These are phyloP conservation scores for Lates calcarifer DNA, from an alignment of 2,113 vertebrate species.

Conservation along the genomic window DNA sequence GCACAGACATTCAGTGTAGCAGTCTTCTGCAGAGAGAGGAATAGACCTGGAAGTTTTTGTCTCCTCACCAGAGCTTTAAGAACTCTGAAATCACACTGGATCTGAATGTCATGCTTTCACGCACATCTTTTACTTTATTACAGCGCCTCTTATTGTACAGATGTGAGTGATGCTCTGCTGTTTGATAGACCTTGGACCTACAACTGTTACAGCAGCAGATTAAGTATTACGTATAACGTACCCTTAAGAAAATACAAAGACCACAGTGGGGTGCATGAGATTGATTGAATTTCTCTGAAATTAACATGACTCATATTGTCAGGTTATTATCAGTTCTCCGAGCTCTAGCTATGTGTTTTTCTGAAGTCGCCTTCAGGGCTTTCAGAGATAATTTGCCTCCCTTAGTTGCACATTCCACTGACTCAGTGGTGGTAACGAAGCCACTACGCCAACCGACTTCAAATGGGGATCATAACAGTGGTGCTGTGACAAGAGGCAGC, in stretches of 20 bases:
- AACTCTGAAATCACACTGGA: slow-evolving; percentile 5
- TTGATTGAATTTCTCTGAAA: slow-evolving; percentile 29
- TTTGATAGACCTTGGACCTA: background rate
- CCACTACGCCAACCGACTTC: background rate
- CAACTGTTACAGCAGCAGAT: background rate
- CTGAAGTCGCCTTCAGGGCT: slow-evolving; percentile 29
- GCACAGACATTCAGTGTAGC: background rate
- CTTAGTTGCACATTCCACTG: slow-evolving; percentile 21
- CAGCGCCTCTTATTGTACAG: background rate
- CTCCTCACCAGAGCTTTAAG: background rate
- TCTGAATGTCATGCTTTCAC: background rate
- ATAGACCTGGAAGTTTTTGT: background rate
- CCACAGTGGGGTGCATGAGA: background rate
- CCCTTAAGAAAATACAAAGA: slow-evolving; percentile 1
- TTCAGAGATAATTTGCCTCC: slow-evolving; percentile 37
- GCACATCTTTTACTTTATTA: background rate
- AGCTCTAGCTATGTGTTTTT: background rate
- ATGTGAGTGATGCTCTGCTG: background rate
- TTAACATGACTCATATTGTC: slow-evolving; percentile 21
- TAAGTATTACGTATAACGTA: background rate
- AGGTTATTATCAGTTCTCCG: slow-evolving; percentile 19
- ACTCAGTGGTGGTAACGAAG: slow-evolving; percentile 37
- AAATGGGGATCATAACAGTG: slow-evolving; percentile 7
- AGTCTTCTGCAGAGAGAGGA: background rate
- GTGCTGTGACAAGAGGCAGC: slow-evolving; percentile 4